These are phyloP conservation scores for Dolichomitus sp. DNA, from an alignment of 2,888 invertebrate genomes.

Conservation along the genomic window DNA sequence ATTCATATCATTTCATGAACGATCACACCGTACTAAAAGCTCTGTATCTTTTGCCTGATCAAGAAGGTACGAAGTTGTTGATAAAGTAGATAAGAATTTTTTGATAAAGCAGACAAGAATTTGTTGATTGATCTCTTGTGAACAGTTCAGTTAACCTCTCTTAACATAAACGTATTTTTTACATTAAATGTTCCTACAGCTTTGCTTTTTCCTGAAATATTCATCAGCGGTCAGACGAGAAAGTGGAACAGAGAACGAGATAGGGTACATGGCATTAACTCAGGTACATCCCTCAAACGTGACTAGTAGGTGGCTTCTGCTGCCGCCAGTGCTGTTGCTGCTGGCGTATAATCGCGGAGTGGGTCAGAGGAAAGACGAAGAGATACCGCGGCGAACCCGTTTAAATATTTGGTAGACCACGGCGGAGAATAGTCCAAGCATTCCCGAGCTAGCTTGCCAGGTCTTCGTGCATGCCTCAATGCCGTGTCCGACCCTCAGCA, in stretches of 20 bases:
- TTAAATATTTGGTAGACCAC: conserved; percentile 47
- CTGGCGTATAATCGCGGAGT: conserved; percentile 27
- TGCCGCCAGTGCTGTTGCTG: neutral
- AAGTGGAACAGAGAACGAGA: neutral
- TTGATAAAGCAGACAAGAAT: no score
- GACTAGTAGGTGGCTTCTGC: neutral
- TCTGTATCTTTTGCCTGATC: no score
- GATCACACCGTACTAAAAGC: no score
- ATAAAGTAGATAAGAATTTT: no score
- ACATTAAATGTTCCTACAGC: no score
- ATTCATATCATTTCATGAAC: neutral
- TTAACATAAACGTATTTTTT: no score
- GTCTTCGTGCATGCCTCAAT: neutral
- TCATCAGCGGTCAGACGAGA: no score
- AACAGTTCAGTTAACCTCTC: no score
- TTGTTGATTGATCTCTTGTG: no score
- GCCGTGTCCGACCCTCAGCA: neutral
- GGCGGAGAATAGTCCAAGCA: conserved; percentile 23
- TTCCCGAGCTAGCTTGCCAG: conserved; percentile 17
- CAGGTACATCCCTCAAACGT: conserved; percentile 1
- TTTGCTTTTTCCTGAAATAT: no score
- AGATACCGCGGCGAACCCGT: conserved; percentile 26
- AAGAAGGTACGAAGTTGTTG: no score
- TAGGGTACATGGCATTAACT: neutral
- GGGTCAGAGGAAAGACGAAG: conserved; percentile 18